phyloP scores from a whole-genome alignment of 1,140 invertebrate species.

The Lamellibrachia luymesi region DNA sequence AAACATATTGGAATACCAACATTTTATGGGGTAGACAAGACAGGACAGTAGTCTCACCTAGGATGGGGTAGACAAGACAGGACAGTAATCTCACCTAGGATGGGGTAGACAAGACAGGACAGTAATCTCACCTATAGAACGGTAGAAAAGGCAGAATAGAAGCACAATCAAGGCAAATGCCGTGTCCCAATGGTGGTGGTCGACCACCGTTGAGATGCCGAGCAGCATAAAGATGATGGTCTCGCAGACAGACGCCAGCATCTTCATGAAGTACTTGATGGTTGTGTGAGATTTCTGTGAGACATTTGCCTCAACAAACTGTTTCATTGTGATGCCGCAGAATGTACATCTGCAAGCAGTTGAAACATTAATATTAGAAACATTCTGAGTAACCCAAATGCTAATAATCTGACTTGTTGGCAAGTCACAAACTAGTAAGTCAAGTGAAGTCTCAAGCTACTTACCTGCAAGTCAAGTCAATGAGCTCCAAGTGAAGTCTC shows the following conservation, averaged over 20 bases:
- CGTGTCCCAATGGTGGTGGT: conserved; percentile 90
- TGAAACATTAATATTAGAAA: background rate
- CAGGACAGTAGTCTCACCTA: too few relatives aligned
- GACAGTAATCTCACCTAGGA: too few relatives aligned
- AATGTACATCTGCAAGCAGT: conserved; percentile 79
- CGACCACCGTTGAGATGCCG: conserved; percentile 91
- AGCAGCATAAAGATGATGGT: conserved; percentile 99
- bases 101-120: background rate
- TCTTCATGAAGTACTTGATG: conserved; percentile 98
- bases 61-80: too few relatives aligned
- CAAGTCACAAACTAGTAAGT: background rate
- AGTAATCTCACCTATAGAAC: conserved; percentile 66
- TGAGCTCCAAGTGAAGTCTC: too few relatives aligned
- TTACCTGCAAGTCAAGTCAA: too few relatives aligned
- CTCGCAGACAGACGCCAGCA: conserved; percentile 76
- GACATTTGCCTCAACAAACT: conserved; percentile 97
- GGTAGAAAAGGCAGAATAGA: conserved; percentile 88
- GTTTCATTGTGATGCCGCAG: conserved; percentile 98
- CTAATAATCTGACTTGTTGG: background rate
- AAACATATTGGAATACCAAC: too few relatives aligned
- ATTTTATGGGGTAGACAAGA: too few relatives aligned
- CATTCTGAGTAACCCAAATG: background rate
- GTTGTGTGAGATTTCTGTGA: conserved; percentile 97
- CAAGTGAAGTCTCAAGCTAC: too few relatives aligned
- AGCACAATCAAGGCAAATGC: conserved; percentile 92